phyloP scores from a whole-genome alignment of 2,888 invertebrate species.

The Limnephilus lunatus region DNA sequence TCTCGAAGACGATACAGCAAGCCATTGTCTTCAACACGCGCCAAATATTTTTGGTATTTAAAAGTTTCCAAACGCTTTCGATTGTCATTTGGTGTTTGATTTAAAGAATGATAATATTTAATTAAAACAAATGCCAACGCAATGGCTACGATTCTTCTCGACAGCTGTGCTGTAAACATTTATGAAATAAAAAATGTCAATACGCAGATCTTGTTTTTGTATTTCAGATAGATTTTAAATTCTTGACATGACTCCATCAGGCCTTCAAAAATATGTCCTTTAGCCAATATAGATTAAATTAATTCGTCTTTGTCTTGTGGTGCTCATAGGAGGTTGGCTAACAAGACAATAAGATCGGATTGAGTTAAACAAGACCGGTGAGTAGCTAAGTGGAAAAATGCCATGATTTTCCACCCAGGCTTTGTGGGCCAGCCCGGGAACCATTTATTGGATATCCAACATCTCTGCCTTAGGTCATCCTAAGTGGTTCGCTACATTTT shows the following conservation, averaged over 20 bases:
- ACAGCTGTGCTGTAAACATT: slow-evolving; percentile 15
- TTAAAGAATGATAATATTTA: slow-evolving; percentile 39
- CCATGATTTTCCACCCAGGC: too few species aligned
- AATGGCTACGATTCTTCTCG: slow-evolving; percentile 15
- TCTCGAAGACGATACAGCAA: neutral
- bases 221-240: neutral
- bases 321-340: too few species aligned
- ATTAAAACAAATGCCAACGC: neutral
- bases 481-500: too few species aligned
- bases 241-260: neutral
- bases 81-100: slow-evolving; percentile 31
- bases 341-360: too few species aligned
- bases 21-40: neutral
- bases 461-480: too few species aligned
- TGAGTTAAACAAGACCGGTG: too few species aligned
- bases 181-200: slow-evolving; percentile 29
- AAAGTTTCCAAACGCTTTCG: neutral
- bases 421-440: too few species aligned
- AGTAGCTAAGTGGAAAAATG: too few species aligned
- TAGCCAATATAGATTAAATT: too few species aligned
- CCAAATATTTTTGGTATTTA: slow-evolving; percentile 28
- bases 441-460: too few species aligned
- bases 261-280: too few species aligned
- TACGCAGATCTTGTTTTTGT: slow-evolving; percentile 2
- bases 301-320: too few species aligned